These are phyloP conservation scores for Drosophila repleta DNA, from an alignment of 1,140 invertebrate species.

Conservation along the genomic window DNA sequence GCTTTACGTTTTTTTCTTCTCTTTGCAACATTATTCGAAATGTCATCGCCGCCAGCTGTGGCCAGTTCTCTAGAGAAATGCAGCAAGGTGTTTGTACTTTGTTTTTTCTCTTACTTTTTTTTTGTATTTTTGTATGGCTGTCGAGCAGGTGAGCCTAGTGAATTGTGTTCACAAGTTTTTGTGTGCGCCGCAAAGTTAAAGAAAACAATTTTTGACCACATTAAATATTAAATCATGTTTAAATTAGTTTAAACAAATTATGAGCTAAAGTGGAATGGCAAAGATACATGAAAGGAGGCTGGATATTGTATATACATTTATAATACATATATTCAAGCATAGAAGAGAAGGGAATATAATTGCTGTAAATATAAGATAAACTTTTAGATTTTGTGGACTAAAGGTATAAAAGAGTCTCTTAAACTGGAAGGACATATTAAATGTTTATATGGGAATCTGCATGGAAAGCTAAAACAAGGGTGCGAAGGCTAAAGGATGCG, in stretches of 20 bases:
- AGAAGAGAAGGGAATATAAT: too few relatives aligned
- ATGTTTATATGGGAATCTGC: too few relatives aligned
- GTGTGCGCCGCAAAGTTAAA: conserved; percentile 1
- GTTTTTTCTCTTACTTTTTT: neutral
- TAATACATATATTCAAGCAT: too few relatives aligned
- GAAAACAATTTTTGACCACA: neutral
- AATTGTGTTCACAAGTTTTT: conserved; percentile 18
- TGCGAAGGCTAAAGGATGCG: too few relatives aligned
- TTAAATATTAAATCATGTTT: neutral
- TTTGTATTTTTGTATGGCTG: neutral
- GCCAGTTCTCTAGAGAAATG: conserved; percentile 44
- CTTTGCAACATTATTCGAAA: conserved; percentile 59
- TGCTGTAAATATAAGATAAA: too few relatives aligned
- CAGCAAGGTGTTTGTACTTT: conserved; percentile 26
- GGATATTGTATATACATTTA: too few relatives aligned
- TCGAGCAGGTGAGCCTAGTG: conserved; percentile 25
- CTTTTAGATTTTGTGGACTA: too few relatives aligned
- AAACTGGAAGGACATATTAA: too few relatives aligned
- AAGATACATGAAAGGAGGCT: neutral
- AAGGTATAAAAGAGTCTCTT: too few relatives aligned
- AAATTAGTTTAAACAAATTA: neutral
- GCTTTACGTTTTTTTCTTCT: conserved; percentile 3
- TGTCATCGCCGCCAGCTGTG: conserved; percentile 67
- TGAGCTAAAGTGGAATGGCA: neutral
- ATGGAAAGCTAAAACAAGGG: too few relatives aligned